Evolutionary conservation across 2,888 invertebrate genomes (phyloP), one percentile per base, ranked within the genome.

Genomic region (Aleiodes alternator): DNA sequence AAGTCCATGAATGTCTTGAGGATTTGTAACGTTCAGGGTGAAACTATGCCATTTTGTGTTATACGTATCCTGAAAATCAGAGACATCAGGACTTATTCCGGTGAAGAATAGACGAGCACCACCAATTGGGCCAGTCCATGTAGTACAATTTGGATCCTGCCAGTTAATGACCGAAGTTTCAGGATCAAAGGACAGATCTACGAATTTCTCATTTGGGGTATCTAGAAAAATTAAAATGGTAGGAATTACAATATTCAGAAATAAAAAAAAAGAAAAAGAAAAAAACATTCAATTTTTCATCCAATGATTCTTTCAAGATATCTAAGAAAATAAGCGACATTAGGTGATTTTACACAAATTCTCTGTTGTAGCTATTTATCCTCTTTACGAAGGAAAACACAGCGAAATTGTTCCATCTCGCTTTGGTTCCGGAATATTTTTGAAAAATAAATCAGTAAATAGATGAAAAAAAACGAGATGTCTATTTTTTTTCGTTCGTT

Each of bases 81-180:
- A 14, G 5, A 23, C 76, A 23, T 74, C 29, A n/a, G 23, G 14
- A 5, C 78, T 76, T 14, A 80, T 12, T 9, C 83, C 80, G 4
- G 4, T 59, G 3, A 85, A 53, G 4, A 68, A 70, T 11, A 85
- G 57, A 76, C 31, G 81, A 0, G 79, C 55, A 6, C 43, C 64
- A 6, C 0, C 0, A 4, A 83, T 75, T 0, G 76, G 48, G 0
- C 86, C 86, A 9, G 82, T 78, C 53, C 84, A 83, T 1, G 72
- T 79, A 3, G 73, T 75, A 31, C 86, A 86, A 78, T 84, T 78
- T n/a, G 86, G 84, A 0, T 50, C 29, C 4, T 75, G n/a, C 86
- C 86, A 86, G 6, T 5, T 23, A 0, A 81, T 53, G 12, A 16
- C 61, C 12, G 73, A 59, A 16, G 73, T 0, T 16, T 79, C 11